Evolutionary conservation across 2,797 vertebrate species (phyloP).

Genomic region (Crocidura indochinensis): DNA sequence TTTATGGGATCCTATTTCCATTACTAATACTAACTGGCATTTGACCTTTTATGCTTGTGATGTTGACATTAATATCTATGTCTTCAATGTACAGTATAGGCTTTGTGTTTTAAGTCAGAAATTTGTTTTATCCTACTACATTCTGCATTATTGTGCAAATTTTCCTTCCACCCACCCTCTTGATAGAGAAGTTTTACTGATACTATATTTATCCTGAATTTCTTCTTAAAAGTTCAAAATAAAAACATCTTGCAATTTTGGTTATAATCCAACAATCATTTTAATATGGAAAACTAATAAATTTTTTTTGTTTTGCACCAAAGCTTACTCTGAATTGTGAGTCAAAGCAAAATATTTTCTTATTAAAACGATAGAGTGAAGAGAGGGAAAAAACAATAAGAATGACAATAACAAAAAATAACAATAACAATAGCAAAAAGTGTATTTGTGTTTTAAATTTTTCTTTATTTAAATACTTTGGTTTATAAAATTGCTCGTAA

Average conservation of each 20-base stretch:
- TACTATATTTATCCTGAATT: not conserved
- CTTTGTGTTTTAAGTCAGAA: conserved; percentile 69
- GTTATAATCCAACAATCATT: conserved; percentile 36
- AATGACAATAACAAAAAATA: no score
- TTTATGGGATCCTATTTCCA: conserved; percentile 59
- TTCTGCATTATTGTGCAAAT: not conserved
- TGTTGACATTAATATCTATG: conserved; percentile 25
- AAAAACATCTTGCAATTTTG: conserved; percentile 51
- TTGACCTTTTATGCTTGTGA: conserved; percentile 45
- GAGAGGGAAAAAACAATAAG: no score
- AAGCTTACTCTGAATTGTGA: not conserved
- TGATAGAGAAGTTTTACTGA: conserved; percentile 33
- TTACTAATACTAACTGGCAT: conserved; percentile 68
- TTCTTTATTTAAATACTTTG: no score
- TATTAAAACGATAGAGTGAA: no score
- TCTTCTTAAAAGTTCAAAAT: conserved; percentile 49
- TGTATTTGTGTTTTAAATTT: not conserved
- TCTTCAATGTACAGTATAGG: conserved; percentile 22
- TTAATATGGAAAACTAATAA: conserved; percentile 26
- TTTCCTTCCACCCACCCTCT: not conserved
- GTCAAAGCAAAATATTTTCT: no score
- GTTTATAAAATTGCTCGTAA: no score
- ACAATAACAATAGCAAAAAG: no score
- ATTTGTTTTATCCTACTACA: conserved; percentile 25
- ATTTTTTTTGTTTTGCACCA: not conserved